Evolutionary conservation across 2,888 invertebrate genomes (phyloP).

Genomic region (Xylocampa areola): DNA sequence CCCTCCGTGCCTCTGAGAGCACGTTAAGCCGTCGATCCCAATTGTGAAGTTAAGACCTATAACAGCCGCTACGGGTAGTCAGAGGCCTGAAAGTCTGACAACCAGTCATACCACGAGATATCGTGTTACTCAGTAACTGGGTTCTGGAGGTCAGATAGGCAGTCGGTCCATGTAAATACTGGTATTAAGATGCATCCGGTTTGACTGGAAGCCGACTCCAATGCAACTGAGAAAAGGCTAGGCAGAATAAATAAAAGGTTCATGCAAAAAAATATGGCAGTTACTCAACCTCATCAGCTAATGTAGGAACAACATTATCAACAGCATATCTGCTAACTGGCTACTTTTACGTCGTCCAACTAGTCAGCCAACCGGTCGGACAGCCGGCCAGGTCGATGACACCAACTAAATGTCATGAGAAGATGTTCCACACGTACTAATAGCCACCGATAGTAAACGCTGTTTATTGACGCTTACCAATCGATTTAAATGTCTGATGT

Average conservation of each 20-base stretch:
- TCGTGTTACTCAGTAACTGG: too few relatives aligned
- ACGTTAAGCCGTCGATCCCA: too few relatives aligned
- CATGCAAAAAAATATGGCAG: constrained; percentile 8
- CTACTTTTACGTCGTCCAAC: constrained; percentile 16
- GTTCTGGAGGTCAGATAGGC: too few relatives aligned
- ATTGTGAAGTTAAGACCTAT: too few relatives aligned
- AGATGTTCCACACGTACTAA: constrained; percentile 42
- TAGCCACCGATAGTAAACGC: constrained; percentile 33
- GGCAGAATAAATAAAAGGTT: neutral
- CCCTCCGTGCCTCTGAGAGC: too few relatives aligned
- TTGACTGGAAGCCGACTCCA: too few relatives aligned
- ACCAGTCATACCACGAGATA: too few relatives aligned
- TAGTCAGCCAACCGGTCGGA: constrained; percentile 39
- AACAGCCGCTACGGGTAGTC: too few relatives aligned
- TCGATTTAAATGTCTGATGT: constrained; percentile 39
- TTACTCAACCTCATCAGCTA: constrained; percentile 22
- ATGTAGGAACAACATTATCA: constrained; percentile 21
- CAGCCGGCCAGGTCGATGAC: constrained; percentile 50
- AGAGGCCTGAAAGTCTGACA: too few relatives aligned
- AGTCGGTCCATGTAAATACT: too few relatives aligned
- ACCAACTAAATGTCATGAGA: constrained; percentile 67
- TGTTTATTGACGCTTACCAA: constrained; percentile 45
- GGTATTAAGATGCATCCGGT: too few relatives aligned
- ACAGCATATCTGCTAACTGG: constrained; percentile 28
- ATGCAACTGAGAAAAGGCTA: too few relatives aligned